phyloP scores from a whole-genome alignment of 2,113 vertebrate genomes.

The Macquaria ambigua region DNA sequence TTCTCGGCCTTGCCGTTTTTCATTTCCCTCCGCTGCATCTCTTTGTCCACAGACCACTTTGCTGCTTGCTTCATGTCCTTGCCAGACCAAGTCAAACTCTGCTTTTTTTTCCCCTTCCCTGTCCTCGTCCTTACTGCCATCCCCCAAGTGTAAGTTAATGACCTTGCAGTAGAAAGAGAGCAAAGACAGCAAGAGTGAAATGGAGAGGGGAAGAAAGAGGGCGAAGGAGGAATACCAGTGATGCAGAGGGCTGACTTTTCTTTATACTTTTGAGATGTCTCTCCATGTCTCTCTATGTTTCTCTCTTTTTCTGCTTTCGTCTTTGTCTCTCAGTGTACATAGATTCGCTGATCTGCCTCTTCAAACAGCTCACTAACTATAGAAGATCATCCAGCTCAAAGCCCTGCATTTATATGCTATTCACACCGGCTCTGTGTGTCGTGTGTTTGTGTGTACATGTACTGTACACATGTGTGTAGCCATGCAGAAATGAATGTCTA shows the following conservation, averaged over 20 bases:
- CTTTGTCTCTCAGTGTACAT: constrained; percentile 6
- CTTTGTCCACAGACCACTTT: constrained; percentile 13
- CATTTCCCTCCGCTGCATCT: background rate
- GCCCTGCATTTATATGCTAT: constrained; percentile 23
- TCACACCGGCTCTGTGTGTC: constrained; percentile 5
- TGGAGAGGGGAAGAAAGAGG: constrained; percentile 31
- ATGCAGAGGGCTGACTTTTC: constrained; percentile 32
- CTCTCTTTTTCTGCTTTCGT: background rate
- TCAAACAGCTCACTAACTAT: constrained; percentile 27
- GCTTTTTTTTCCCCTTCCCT: background rate
- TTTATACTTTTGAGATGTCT: constrained; percentile 2
- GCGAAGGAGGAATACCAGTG: constrained; percentile 17
- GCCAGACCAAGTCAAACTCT: constrained; percentile 34
- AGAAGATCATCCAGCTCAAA: constrained; percentile 21
- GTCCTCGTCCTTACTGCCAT: constrained; percentile 31
- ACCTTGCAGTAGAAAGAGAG: constrained; percentile 52
- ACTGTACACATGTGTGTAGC: background rate
- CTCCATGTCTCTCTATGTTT: background rate
- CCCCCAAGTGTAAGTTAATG: constrained; percentile 45
- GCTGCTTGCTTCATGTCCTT: constrained; percentile 43
- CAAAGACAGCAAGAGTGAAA: constrained; percentile 41
- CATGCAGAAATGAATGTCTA: background rate
- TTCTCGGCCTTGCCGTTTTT: background rate
- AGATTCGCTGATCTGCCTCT: constrained; percentile 26
- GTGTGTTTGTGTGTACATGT: background rate